phyloP scores from a whole-genome alignment of 2,797 vertebrate genomes.

The Distichodus sexfasciatus region DNA sequence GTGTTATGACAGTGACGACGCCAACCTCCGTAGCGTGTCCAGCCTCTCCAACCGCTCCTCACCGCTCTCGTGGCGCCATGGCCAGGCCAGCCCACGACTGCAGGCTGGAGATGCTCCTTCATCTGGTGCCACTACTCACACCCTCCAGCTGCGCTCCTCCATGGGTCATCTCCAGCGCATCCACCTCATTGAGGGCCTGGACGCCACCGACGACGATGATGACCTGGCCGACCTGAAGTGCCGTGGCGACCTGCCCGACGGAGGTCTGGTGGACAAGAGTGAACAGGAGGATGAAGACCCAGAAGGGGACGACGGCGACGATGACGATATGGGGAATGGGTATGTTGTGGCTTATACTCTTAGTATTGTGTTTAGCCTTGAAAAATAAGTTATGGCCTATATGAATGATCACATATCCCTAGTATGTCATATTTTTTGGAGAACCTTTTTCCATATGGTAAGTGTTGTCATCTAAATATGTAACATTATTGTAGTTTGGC shows the following conservation, averaged over 20 bases:
- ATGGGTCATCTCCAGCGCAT: conserved; percentile 84
- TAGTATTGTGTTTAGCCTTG: no score
- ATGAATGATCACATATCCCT: no score
- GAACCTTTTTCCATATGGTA: no score
- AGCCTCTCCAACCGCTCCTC: conserved; percentile 94
- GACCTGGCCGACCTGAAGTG: conserved; percentile 85
- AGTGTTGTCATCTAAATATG: no score
- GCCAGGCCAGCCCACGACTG: conserved; percentile 90
- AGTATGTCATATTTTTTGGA: no score
- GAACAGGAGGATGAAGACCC: conserved; percentile 59
- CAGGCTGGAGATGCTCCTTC: conserved; percentile 91
- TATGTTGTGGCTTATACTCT: conserved; percentile 57
- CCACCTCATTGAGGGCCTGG: conserved; percentile 84
- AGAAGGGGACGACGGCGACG: conserved; percentile 80
- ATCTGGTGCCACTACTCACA: conserved; percentile 75
- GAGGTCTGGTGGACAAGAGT: conserved; percentile 80
- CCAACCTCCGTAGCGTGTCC: conserved; percentile 86
- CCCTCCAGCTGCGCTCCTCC: conserved; percentile 65
- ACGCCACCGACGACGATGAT: conserved; percentile 70
- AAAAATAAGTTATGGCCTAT: no score
- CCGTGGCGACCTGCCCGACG: conserved; percentile 86
- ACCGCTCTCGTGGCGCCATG: conserved; percentile 90
- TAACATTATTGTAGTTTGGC: no score
- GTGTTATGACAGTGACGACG: conserved; percentile 92
- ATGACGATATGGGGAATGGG: conserved; percentile 88